Conservation (phyloP, 1,140 invertebrate species). For the Conopomorpha cramerella region DNA sequence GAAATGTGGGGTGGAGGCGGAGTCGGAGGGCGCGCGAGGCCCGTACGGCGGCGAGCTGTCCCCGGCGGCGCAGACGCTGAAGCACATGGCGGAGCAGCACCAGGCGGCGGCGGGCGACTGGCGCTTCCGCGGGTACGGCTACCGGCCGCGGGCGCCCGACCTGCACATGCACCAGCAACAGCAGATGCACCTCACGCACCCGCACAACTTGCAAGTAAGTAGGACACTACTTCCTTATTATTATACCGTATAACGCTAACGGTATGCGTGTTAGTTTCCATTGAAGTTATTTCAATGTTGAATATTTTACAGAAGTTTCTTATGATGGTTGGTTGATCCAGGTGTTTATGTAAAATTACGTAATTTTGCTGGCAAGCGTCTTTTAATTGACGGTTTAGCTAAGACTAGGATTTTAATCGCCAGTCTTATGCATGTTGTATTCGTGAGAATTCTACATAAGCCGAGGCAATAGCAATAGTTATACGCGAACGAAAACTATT, state of each 20-base stretch:
- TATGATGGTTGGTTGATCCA: too few species aligned
- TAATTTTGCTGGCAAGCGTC: too few species aligned
- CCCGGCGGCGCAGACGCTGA: slow-evolving; percentile 89
- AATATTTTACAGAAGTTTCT: neutral
- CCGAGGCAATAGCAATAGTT: too few species aligned
- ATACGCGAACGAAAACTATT: too few species aligned
- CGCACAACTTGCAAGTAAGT: slow-evolving; percentile 75
- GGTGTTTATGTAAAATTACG: too few species aligned
- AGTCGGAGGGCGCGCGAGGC: slow-evolving; percentile 20
- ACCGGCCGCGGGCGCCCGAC: slow-evolving; percentile 63
- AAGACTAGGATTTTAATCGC: too few species aligned
- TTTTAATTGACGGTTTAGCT: too few species aligned
- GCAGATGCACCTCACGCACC: slow-evolving; percentile 82
- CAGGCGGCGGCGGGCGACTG: slow-evolving; percentile 70
- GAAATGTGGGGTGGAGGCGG: slow-evolving; percentile 48
- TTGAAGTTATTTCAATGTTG: too few species aligned
- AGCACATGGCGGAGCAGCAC: slow-evolving; percentile 96
- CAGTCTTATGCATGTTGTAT: too few species aligned
- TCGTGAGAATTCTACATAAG: too few species aligned
- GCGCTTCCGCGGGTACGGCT: slow-evolving; percentile 63
- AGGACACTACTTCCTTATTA: neutral
- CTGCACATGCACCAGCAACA: slow-evolving; percentile 85
- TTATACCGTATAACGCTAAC: too few species aligned
- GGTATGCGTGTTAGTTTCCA: too few species aligned
- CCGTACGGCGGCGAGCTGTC: slow-evolving; percentile 69